phyloP scores from a whole-genome alignment of 2,113 vertebrate species.

The Odocoileus hemionus region DNA sequence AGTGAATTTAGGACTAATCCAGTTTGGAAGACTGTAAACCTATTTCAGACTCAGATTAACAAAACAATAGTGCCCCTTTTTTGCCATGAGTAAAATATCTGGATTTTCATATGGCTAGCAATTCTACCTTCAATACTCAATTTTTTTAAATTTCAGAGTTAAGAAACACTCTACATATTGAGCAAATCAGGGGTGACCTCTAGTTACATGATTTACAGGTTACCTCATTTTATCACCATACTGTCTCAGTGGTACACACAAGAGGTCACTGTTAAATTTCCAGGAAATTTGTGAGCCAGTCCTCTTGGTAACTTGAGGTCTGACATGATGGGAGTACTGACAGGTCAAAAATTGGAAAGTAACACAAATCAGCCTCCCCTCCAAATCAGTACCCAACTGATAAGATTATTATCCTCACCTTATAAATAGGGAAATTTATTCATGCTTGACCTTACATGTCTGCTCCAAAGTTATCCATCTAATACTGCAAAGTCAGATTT shows the following conservation, averaged over 20 bases:
- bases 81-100: background rate
- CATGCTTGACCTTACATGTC: accelerated
- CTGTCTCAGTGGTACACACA: background rate
- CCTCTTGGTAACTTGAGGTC: background rate
- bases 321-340: background rate
- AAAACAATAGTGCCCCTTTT: background rate
- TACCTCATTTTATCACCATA: background rate
- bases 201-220: background rate
- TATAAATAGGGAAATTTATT: background rate
- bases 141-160: background rate
- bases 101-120: background rate
- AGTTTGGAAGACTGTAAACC: background rate
- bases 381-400: background rate
- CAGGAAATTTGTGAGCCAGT: background rate
- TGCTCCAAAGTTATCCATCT: background rate
- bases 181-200: background rate
- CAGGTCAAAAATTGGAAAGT: background rate
- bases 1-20: background rate
- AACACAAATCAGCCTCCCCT: background rate
- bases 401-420: background rate
- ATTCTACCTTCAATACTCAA: background rate
- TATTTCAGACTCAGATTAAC: background rate
- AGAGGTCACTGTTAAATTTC: background rate
- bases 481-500: background rate
- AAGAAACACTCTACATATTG: background rate